Base-by-base conservation (phyloP, 2,797 vertebrate species). In the Odontamblyopus lacepedii region DNA sequence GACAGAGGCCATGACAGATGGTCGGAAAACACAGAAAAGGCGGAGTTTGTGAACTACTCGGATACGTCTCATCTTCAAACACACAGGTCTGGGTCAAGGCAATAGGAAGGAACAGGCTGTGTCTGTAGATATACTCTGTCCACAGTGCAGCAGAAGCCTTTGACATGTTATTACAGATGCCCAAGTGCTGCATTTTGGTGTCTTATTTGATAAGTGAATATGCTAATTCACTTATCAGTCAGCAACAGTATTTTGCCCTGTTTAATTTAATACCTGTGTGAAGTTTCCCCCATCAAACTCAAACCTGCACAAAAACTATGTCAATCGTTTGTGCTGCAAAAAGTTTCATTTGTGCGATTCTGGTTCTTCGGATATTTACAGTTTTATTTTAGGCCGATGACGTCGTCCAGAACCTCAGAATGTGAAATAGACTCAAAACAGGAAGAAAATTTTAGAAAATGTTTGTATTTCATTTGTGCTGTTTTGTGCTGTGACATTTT, bases 21-120 rank as follows among this genome's bases (percentile, higher is more conserved):
- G 71, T 71, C 74, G 73, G 76, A 87, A 85, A 53, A 67, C 26
- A 9, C 16, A 53, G 63, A 66, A 66, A 66, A 66, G 41, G 41
- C 26, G 11, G 11, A 65, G 64, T 53, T 66, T 32, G 50, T 67
- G 48, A 30, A 30, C 44, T 8, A 19, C 29, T 13, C 63, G 50
- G 63, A 66, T 50, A 29, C 26, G 32, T 41, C 67, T 57, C 5
- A 12, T 12, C 9, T 51, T 23, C 57, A 66, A 61, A 71, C 67
- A 26, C 6, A 38, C 15, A 38, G 66, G 44, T 67, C 57, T 69
- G 57, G 66, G 69, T 71, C 78, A 70, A 35, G n/a, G 63, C n/a
- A 50, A 11, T 6, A 62, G 78, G 76, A 76, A 81, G 73, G 60
- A 82, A 75, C 62, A 69, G 74, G 63, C 32, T 57, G 71, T 50